Evolutionary conservation across 2,888 invertebrate genomes (phyloP).

Genomic region (Heliconius hortense): DNA sequence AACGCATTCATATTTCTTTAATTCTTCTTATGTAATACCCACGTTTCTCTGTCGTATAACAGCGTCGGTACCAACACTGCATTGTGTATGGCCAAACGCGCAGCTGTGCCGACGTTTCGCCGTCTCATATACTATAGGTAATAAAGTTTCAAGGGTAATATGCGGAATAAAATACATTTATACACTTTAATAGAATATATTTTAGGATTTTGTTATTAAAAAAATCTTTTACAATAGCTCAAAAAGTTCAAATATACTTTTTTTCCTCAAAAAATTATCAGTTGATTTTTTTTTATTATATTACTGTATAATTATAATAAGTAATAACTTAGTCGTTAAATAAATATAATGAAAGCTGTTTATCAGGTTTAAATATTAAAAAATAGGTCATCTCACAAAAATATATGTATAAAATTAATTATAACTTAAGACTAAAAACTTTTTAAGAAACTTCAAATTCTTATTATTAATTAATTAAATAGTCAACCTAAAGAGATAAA

Average conservation of each 20-base stretch:
- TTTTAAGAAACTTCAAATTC: not conserved
- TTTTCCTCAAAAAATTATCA: not conserved
- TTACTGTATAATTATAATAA: constrained; percentile 6
- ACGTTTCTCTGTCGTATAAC: too few relatives aligned
- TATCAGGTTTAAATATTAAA: constrained; percentile 9
- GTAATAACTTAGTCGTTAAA: constrained; percentile 10
- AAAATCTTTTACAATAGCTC: constrained; percentile 11
- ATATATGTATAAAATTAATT: constrained; percentile 16
- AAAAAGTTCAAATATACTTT: constrained; percentile 5
- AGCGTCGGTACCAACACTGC: too few relatives aligned
- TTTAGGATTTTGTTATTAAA: constrained; percentile 18
- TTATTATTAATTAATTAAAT: constrained; percentile 13
- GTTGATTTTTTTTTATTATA: not conserved
- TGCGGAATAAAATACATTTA: not conserved
- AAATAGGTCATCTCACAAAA: constrained; percentile 15
- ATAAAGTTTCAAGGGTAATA: not conserved
- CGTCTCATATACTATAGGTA: too few relatives aligned
- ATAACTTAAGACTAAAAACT: constrained; percentile 16
- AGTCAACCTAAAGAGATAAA: constrained; percentile 7
- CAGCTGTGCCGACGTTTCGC: too few relatives aligned
- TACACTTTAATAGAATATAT: constrained; percentile 17
- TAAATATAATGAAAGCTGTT: constrained; percentile 15
- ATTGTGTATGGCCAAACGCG: too few relatives aligned
- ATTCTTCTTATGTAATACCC: too few relatives aligned
- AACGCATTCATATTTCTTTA: too few relatives aligned